These are phyloP conservation scores for Drosophila tanythrix DNA, from an alignment of 2,888 invertebrate genomes.

Conservation along the genomic window DNA sequence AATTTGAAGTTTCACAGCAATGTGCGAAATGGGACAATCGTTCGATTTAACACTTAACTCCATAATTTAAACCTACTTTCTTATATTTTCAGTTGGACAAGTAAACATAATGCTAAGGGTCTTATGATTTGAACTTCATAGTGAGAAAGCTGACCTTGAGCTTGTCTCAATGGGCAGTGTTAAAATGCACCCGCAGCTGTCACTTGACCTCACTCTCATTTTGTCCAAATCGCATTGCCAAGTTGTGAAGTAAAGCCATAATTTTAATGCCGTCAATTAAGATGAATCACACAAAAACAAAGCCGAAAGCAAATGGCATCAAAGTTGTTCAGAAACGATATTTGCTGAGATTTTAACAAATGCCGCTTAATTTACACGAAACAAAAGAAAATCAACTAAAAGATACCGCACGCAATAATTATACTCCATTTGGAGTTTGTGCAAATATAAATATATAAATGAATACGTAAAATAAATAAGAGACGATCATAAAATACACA, in stretches of 20 bases:
- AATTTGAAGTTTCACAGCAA: background rate
- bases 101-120: background rate
- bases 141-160: slow-evolving; percentile 29
- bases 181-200: background rate
- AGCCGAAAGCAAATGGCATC: background rate
- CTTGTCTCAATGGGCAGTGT: background rate
- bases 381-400: slow-evolving; percentile 13
- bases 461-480: background rate
- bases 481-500: slow-evolving; percentile 9
- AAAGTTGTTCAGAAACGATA: slow-evolving; percentile 8
- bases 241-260: slow-evolving; percentile 30
- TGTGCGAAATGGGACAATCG: background rate
- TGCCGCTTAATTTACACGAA: slow-evolving; percentile 18
- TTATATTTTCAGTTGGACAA: background rate
- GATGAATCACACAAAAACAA: background rate
- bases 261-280: slow-evolving; percentile 34
- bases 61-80: slow-evolving; percentile 5
- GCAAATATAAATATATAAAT: slow-evolving; percentile 20
- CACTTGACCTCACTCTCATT: slow-evolving; percentile 16
- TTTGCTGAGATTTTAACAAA: slow-evolving; percentile 15
- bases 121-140: slow-evolving; percentile 15
- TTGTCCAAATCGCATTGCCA: slow-evolving; percentile 23
- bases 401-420: slow-evolving; percentile 4
- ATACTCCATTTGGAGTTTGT: too few relatives aligned
- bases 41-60: background rate